Evolutionary conservation across 1,140 invertebrate species (phyloP).

Genomic region (Brachionus calyciflorus): DNA sequence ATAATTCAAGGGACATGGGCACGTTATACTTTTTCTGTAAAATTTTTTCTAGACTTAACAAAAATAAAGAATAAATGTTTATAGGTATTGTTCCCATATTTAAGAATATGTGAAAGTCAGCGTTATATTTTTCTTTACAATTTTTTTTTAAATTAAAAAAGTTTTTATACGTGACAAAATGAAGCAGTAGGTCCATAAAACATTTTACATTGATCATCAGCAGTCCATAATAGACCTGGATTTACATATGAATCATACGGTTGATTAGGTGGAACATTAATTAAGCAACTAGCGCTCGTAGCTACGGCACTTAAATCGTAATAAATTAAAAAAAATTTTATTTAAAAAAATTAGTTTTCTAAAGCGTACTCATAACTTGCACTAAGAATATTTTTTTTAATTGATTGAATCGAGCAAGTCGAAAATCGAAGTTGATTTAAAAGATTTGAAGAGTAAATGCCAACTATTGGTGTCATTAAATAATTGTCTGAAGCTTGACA

Average conservation of each 20-base stretch:
- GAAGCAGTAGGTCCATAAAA: constrained; percentile 9
- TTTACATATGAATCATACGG: constrained; percentile 19
- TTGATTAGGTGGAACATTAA: constrained; percentile 12
- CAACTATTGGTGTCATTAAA: constrained; percentile 25
- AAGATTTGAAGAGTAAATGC: not conserved
- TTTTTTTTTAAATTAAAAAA: not conserved
- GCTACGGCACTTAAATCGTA: constrained; percentile 6
- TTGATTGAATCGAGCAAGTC: not conserved
- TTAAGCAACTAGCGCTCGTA: not conserved
- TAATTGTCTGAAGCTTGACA: constrained; percentile 30
- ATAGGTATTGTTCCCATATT: too few species aligned
- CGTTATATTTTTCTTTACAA: too few species aligned
- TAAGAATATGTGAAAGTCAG: too few species aligned
- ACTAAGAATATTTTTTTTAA: constrained; percentile 3
- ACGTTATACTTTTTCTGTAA: too few species aligned
- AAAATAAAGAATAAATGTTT: too few species aligned
- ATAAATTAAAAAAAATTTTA: not conserved
- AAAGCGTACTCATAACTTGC: not conserved
- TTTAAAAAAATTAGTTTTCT: not conserved
- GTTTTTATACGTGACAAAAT: constrained; percentile 34
- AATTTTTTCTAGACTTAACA: too few species aligned
- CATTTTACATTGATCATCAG: constrained; percentile 46
- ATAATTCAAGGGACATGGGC: too few species aligned
- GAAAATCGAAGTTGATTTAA: constrained; percentile 29
- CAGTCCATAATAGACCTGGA: constrained; percentile 30